These are phyloP conservation scores for Keiferia lycopersicella DNA, from an alignment of 2,888 invertebrate genomes.

Conservation along the genomic window DNA sequence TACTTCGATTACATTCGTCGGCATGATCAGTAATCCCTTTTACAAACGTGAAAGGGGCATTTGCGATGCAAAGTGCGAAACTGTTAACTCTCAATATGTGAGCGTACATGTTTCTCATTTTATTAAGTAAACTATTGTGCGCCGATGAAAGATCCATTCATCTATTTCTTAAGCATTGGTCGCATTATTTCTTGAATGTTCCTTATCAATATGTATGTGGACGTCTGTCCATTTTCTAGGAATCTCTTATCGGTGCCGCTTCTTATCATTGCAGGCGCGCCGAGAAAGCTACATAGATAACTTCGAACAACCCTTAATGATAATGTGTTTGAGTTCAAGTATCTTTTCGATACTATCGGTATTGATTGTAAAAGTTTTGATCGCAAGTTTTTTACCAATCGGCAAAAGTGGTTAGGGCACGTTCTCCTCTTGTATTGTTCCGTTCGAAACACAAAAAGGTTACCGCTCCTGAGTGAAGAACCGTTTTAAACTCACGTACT, in stretches of 20 bases:
- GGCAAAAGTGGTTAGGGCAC: slow-evolving; percentile 76
- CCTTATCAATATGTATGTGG: slow-evolving; percentile 24
- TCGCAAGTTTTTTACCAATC: slow-evolving; percentile 60
- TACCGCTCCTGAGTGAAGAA: slow-evolving; percentile 43
- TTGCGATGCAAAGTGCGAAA: background rate
- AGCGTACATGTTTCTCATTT: slow-evolving; percentile 6
- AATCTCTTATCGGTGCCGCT: slow-evolving; percentile 56
- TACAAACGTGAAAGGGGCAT: background rate
- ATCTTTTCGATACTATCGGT: background rate
- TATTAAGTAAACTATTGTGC: slow-evolving; percentile 14
- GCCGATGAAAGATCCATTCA: slow-evolving; percentile 23
- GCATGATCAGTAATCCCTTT: slow-evolving; percentile 2
- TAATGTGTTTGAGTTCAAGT: slow-evolving; percentile 29
- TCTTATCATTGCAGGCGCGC: slow-evolving; percentile 52
- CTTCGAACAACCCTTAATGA: slow-evolving; percentile 20
- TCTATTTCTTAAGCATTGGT: slow-evolving; percentile 3
- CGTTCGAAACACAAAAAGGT: slow-evolving; percentile 50
- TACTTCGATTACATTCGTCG: slow-evolving; percentile 4
- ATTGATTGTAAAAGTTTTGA: background rate
- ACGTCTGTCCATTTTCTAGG: slow-evolving; percentile 37
- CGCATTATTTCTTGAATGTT: slow-evolving; percentile 23
- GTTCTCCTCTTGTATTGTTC: slow-evolving; percentile 72
- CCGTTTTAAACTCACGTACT: slow-evolving; percentile 55
- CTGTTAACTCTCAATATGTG: background rate
- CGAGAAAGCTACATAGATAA: slow-evolving; percentile 40